Conservation (phyloP, 2,888 invertebrate genomes). For the Ceratothoa steindachneri region DNA sequence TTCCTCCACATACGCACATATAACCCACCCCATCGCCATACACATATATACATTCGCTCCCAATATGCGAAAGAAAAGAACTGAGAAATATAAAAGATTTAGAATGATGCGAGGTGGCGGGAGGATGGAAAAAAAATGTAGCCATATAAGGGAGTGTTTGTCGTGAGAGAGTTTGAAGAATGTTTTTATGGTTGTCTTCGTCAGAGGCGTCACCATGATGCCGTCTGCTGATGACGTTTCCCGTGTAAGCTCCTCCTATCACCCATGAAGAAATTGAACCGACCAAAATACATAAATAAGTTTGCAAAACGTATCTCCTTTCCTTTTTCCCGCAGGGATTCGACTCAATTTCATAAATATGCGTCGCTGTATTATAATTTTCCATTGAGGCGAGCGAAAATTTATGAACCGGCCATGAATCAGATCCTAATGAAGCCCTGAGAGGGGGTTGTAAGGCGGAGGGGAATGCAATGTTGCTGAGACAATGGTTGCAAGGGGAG, state of each 20-base stretch:
- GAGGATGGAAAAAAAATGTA: too few relatives aligned
- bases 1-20: too few relatives aligned
- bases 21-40: too few relatives aligned
- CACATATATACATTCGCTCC: too few relatives aligned
- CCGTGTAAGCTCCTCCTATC: neutral
- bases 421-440: slow-evolving; percentile 12
- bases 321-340: slow-evolving; percentile 7
- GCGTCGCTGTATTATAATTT: slow-evolving; percentile 9
- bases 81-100: neutral
- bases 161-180: neutral
- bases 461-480: slow-evolving; percentile 6
- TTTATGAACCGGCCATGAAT: slow-evolving; percentile 8
- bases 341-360: slow-evolving; percentile 15
- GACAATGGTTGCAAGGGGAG: slow-evolving; percentile 11
- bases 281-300: neutral
- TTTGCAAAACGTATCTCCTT: slow-evolving; percentile 11
- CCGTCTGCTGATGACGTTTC: neutral
- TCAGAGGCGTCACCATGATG: neutral
- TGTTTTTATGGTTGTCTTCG: neutral
- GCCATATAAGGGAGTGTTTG: too few relatives aligned
- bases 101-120: neutral
- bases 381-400: slow-evolving; percentile 8
- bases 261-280: neutral
- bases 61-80: neutral
- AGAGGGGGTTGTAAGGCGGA: neutral